These are phyloP conservation scores for Andricus curvator DNA, from an alignment of 2,888 invertebrate species.

Conservation along the genomic window DNA sequence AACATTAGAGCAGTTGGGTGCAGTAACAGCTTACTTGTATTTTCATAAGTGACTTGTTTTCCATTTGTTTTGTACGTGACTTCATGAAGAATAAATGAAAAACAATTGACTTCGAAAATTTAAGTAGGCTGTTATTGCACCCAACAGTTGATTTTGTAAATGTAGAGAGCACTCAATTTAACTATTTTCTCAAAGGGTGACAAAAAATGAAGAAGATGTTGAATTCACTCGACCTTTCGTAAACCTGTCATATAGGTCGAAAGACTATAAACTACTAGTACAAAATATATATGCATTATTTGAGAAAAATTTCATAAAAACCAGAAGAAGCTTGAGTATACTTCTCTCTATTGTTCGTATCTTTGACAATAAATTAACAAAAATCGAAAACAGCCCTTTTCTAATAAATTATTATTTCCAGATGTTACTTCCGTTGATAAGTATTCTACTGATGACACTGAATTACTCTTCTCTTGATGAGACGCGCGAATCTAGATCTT, in stretches of 20 bases:
- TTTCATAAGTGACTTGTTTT: no score
- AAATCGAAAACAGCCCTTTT: not conserved
- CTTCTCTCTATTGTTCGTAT: slow-evolving; percentile 68
- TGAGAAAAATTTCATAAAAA: slow-evolving; percentile 72
- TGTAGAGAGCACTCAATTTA: not conserved
- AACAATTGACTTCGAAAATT: no score
- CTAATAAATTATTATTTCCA: slow-evolving; percentile 52
- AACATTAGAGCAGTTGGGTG: not conserved
- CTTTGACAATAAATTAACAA: slow-evolving; percentile 3
- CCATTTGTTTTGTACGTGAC: no score
- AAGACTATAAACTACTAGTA: slow-evolving; percentile 64
- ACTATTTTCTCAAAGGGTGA: slow-evolving; percentile 61
- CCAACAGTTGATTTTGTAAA: not conserved
- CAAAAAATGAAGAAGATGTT: slow-evolving; percentile 67
- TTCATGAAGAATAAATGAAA: no score
- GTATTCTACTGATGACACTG: slow-evolving; percentile 68
- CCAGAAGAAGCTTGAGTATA: slow-evolving; percentile 67
- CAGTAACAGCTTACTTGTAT: no score
- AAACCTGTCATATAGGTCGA: slow-evolving; percentile 62
- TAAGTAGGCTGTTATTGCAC: no score
- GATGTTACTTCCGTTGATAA: slow-evolving; percentile 69
- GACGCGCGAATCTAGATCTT: not conserved
- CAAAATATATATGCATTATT: slow-evolving; percentile 74
- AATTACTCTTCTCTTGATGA: slow-evolving; percentile 57
- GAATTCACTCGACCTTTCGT: slow-evolving; percentile 62